Evolutionary conservation across 2,797 vertebrate genomes (phyloP), one percentile per base, ranked within the genome.

Genomic region (Melanotaenia trifasciata): DNA sequence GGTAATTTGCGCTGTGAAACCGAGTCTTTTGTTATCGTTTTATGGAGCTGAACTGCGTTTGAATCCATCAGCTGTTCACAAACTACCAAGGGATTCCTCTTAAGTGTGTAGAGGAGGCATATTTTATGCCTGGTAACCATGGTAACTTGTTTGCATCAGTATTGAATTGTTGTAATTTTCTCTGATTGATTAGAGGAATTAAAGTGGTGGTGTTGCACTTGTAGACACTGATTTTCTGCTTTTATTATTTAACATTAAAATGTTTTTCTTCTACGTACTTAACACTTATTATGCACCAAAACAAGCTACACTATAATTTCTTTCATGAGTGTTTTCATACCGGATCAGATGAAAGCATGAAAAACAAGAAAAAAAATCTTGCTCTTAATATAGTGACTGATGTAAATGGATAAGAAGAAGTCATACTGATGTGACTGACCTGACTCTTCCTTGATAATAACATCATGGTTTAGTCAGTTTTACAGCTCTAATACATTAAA

Each of bases 51-150:
- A 22, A 13, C 30, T 22, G 6, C 18, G 3, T 28, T 66, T 57
- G 38, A 74, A 63, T 30, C 38, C 38, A 33, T 67, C 57, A 16
- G 60, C 20, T 60, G 6, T 36, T 32, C 36, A 45, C n/a, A 47
- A 50, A 28, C 47, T 36, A 24, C 36, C 30, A 54, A 56, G n/a
- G n/a, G 7, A 47, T 59, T 22, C 3, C 32, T 66, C 13, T 30
- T 60, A n/a, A 47, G n/a, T 26, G 35, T 56, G 16, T 32, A 58
- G 14, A 60, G 58, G 26, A 71, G 30, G 33, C 18, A 22, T 64
- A 40, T 61, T 58, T 53, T 40, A 56, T 63, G 32, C 22, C 64
- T 28, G 47, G 64, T 77, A 67, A 36, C 50, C 22, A 22, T 61
- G 32, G 58, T 26, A 68, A 74, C 67, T 18, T 8, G 9, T 69